Evolutionary conservation across 2,797 vertebrate genomes (phyloP), one percentile per base, ranked within the genome.

Genomic region (Xenopus petersii): DNA sequence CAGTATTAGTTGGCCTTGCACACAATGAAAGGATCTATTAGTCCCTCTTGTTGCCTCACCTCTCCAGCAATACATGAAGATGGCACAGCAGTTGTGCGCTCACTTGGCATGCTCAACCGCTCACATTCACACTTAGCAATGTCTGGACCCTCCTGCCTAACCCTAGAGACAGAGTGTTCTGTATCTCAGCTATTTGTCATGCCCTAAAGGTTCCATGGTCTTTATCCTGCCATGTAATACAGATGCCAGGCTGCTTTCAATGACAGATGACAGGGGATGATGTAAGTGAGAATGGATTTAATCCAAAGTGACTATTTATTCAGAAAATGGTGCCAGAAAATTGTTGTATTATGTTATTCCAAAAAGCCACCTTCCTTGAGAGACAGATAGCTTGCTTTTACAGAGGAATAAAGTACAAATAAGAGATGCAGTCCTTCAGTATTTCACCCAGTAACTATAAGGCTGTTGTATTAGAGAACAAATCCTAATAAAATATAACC

Each of bases 261-360:
- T 78, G 70, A 67, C 75, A 78, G 75, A 73, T 78, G 75, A 65
- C 65, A 36, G 75, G 70, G 70, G 36, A 65, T 73, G 70, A 78
- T 68, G 70, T 67, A 65, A 73, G 60, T 56, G 66, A 65, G 76
- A 15, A 78, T 78, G 76, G 66, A 68, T 64, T 13, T 71, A 64
- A 70, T 78, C 71, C 66, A 78, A 71, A 49, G 30, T 69, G 64
- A 73, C 71, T 42, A 42, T 42, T 42, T 42, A 42, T 42, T 42
- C 36, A 42, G 36, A 9, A 42, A 42, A 42, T 42, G 8, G 36
- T 42, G 36, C 36, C 36, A 42, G 8, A 42, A 42, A 42, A 42
- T 42, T 5, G 5, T 5, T 42, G 36, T 42, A 42, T 42, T 42
- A 42, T 42, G 36, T 9, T 42, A 4, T 30, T 30, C 26, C 26